Conservation (phyloP, 1,140 invertebrate genomes). For the Colletes latitarsis region DNA sequence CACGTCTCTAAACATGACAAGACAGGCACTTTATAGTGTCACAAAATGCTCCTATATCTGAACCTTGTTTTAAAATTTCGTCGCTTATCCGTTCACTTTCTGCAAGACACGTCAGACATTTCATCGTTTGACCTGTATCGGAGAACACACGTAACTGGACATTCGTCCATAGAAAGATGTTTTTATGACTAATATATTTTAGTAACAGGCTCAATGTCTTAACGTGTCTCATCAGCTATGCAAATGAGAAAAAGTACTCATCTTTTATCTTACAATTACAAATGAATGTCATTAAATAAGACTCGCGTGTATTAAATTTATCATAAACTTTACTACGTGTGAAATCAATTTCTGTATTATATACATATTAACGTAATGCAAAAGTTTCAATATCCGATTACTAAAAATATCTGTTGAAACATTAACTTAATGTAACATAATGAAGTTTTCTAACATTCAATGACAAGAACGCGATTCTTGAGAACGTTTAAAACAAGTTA, state of each 20-base stretch:
- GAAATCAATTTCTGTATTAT: conserved; percentile 42
- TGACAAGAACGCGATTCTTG: conserved; percentile 54
- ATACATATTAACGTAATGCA: conserved; percentile 46
- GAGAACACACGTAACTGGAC: conserved; percentile 72
- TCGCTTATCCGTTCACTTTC: conserved; percentile 63
- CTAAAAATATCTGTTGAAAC: conserved; percentile 32
- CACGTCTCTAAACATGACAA: conserved; percentile 77
- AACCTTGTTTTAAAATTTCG: conserved; percentile 78
- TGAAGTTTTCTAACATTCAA: conserved; percentile 29
- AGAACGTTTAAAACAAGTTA: conserved; percentile 68
- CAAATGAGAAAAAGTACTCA: conserved; percentile 63
- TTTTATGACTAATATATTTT: conserved; percentile 67
- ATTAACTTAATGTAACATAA: conserved; percentile 45
- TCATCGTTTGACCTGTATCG: conserved; percentile 66
- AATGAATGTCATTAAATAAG: conserved; percentile 53
- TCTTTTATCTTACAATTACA: conserved; percentile 49
- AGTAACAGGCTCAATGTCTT: conserved; percentile 49
- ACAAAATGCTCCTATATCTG: conserved; percentile 77
- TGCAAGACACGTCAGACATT: conserved; percentile 68
- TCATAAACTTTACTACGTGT: conserved; percentile 27
- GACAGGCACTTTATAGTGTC: conserved; percentile 81
- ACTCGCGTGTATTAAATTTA: conserved; percentile 51
- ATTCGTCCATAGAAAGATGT: conserved; percentile 68
- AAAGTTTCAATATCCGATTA: conserved; percentile 26
- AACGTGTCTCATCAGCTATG: conserved; percentile 55